Base-by-base conservation (phyloP, 2,113 vertebrate species). In the Festucalex cinctus region DNA sequence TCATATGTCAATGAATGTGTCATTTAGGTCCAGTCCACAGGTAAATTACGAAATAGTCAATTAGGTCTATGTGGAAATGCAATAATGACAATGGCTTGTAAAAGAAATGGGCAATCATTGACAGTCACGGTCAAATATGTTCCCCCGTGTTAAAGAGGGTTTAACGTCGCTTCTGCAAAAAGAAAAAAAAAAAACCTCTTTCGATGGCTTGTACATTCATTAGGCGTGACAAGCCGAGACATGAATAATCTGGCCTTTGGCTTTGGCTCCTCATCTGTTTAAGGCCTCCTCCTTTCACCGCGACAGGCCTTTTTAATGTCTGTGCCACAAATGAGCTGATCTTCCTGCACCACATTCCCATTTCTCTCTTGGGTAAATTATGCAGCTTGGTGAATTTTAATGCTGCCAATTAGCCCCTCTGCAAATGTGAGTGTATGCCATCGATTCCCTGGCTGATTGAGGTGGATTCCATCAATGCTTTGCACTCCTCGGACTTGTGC, bases 371-470 rank as follows among this genome's bases (percentile, higher is more conserved):
- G 68, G 78, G 71, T 76, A 82, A 84, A 86, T 82, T 76, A 85
- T 76, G 65, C 75, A 77, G 58, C 69, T 71, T 65, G 78, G 74
- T 78, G 84, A 81, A 82, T 84, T 88, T 76, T 85, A 86, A 78
- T 75, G 75, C 73, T 6, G n/a, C 80, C 86, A 89, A 88, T 91
- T 87, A 88, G 79, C 13, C 36, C 71, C 73, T 76, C 68, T 74
- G 77, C 82, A 78, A 83, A 85, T 81, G 82, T 85, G 80, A 85
- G 82, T 74, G 79, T 78, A 78, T 53, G 74, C 83, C 83, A 87
- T 87, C 61, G 79, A 88, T 89, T 83, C 75, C 75, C 78, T 44
- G 17, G 79, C 82, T 85, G 88, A 87, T 86, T 82, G 82, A 83
- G 74, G 79, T 79, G 70, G 77, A 80, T 80, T 83, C 80, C 69